Evolutionary conservation across 2,113 vertebrate genomes (phyloP).

Genomic region (Alligator sinensis): DNA sequence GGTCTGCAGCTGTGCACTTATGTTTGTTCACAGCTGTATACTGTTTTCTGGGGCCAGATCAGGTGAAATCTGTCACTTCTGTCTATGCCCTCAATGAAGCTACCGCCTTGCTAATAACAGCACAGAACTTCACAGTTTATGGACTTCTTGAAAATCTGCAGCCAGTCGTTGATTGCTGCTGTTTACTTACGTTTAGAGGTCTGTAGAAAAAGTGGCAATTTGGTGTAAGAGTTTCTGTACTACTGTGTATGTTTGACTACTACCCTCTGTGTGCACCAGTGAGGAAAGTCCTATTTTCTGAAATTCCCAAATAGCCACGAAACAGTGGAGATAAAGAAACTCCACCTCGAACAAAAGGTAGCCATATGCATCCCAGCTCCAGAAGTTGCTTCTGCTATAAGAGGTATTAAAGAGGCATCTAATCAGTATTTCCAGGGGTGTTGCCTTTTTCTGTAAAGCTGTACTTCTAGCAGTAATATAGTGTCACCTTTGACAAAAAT

Average conservation of each 20-base stretch:
- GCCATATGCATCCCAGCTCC: not conserved
- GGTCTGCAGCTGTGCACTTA: too few species aligned
- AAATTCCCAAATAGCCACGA: not conserved
- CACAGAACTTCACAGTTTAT: not conserved
- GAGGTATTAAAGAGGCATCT: not conserved
- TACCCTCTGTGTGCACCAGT: not conserved
- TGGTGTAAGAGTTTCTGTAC: not conserved
- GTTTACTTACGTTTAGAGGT: not conserved
- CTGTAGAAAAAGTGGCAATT: not conserved
- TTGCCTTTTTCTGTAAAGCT: not conserved
- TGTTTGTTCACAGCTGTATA: too few species aligned
- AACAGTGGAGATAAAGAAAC: not conserved
- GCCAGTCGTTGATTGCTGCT: not conserved
- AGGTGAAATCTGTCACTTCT: too few species aligned
- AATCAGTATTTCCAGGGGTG: not conserved
- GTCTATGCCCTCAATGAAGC: not conserved
- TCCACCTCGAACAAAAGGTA: too few species aligned
- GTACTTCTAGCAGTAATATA: not conserved
- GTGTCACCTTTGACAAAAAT: not conserved
- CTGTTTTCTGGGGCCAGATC: too few species aligned
- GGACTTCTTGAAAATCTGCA: not conserved
- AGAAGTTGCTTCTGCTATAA: fast-evolving
- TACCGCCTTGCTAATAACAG: not conserved
- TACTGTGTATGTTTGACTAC: not conserved
- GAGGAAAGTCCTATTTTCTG: not conserved